Evolutionary conservation across 2,888 invertebrate species (phyloP).

Genomic region (Cenopis cana): DNA sequence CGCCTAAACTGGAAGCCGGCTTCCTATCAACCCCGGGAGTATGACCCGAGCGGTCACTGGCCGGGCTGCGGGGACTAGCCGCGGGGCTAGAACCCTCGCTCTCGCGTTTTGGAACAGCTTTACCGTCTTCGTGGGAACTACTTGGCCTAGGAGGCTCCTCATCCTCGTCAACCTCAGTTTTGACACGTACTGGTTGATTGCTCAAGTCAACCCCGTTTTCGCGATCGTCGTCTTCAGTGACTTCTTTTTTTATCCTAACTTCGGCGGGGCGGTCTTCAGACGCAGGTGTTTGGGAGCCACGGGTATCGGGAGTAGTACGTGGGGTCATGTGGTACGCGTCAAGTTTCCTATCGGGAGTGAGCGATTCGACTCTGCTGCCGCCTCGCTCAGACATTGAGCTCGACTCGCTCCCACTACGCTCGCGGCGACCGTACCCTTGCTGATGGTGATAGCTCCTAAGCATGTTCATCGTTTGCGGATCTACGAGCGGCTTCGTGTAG

Average conservation of each 20-base stretch:
- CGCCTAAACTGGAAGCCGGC: slow-evolving; percentile 90
- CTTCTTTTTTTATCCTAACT: slow-evolving; percentile 85
- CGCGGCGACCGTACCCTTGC: slow-evolving; percentile 87
- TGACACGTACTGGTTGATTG: slow-evolving; percentile 83
- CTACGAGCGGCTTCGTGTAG: slow-evolving; percentile 95
- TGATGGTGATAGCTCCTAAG: slow-evolving; percentile 91
- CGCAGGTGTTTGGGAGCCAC: slow-evolving; percentile 85
- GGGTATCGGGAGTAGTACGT: slow-evolving; percentile 89
- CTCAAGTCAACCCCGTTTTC: slow-evolving; percentile 79
- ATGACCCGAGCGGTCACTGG: slow-evolving; percentile 90
- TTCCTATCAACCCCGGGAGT: slow-evolving; percentile 89
- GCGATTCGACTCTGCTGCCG: slow-evolving; percentile 91
- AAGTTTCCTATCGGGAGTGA: slow-evolving; percentile 92
- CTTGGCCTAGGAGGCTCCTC: slow-evolving; percentile 81
- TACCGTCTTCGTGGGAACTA: slow-evolving; percentile 71
- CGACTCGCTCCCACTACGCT: slow-evolving; percentile 94
- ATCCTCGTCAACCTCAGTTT: slow-evolving; percentile 87
- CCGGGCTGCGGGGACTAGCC: slow-evolving; percentile 90
- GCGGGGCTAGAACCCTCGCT: slow-evolving; percentile 83
- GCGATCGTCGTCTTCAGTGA: slow-evolving; percentile 80
- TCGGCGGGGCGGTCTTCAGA: slow-evolving; percentile 86
- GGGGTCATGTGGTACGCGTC: slow-evolving; percentile 88
- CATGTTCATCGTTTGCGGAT: slow-evolving; percentile 94
- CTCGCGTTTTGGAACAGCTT: slow-evolving; percentile 80
- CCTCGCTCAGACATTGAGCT: slow-evolving; percentile 94